These are phyloP conservation scores for Dryadula phaetusa DNA, from an alignment of 2,888 invertebrate species.

Conservation along the genomic window DNA sequence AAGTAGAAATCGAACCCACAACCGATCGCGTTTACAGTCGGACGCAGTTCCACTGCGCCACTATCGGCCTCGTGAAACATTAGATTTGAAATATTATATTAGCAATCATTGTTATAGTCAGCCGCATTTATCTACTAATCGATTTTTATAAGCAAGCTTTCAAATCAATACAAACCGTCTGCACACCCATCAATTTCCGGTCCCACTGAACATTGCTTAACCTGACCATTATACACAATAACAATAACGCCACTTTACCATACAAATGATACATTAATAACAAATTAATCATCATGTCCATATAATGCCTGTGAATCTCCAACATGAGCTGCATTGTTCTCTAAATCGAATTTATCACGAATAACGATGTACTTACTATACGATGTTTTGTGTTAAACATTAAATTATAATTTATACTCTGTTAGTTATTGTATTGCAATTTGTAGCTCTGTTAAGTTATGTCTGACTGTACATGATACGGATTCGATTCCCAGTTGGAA, in stretches of 20 bases:
- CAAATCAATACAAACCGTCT: background rate
- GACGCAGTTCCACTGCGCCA: too few species aligned
- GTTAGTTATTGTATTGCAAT: background rate
- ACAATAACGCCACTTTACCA: background rate
- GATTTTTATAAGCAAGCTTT: background rate
- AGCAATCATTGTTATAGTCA: too few species aligned
- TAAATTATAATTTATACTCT: background rate
- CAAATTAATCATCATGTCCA: constrained; percentile 1
- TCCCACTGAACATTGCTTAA: background rate
- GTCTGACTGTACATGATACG: too few species aligned
- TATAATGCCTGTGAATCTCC: background rate
- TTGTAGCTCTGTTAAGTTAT: background rate
- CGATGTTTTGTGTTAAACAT: constrained; percentile 5
- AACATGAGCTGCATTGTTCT: constrained; percentile 9
- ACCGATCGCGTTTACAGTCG: too few species aligned
- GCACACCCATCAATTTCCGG: constrained; percentile 5
- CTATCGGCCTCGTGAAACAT: too few species aligned
- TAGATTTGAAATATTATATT: too few species aligned
- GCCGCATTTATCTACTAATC: too few species aligned
- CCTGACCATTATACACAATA: background rate
- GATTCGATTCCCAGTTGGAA: too few species aligned
- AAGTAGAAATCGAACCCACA: too few species aligned
- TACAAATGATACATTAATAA: constrained; percentile 11
- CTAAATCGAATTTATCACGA: constrained; percentile 11
- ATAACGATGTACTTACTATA: constrained; percentile 6